These are phyloP conservation scores for Sparus aurata DNA, from an alignment of 2,797 vertebrate genomes.

Conservation along the genomic window DNA sequence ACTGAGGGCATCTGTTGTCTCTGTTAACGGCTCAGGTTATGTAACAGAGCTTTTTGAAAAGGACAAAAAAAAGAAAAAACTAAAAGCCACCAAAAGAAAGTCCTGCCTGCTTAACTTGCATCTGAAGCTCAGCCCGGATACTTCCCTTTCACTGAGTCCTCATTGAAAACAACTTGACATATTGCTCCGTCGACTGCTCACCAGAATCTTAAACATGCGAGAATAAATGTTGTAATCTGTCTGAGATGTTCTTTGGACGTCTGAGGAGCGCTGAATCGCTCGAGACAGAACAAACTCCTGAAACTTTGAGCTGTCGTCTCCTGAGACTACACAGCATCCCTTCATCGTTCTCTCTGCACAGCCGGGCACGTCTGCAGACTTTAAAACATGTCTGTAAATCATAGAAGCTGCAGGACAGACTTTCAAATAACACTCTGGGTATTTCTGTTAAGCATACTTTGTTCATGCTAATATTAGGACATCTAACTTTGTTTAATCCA, in stretches of 20 bases:
- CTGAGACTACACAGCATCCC: conserved; percentile 32
- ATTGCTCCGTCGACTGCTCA: conserved; percentile 33
- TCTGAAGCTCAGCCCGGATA: conserved; percentile 62
- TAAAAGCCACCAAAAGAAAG: conserved; percentile 59
- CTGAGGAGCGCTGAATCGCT: conserved; percentile 28
- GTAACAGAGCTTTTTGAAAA: conserved; percentile 72
- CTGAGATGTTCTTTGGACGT: conserved; percentile 36
- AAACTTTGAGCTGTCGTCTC: conserved; percentile 20
- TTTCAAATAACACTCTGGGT: conserved; percentile 8
- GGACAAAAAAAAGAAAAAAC: conserved; percentile 18
- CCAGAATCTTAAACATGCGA: conserved; percentile 58
- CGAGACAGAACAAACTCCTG: conserved; percentile 32
- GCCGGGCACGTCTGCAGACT: background rate
- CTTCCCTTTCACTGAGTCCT: conserved; percentile 65
- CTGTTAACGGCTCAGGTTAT: conserved; percentile 71
- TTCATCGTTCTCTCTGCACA: conserved; percentile 35
- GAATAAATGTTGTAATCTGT: conserved; percentile 46
- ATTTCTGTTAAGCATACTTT: conserved; percentile 33
- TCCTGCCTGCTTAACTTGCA: conserved; percentile 60
- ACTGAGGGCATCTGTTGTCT: conserved; percentile 65
- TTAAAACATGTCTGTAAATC: conserved; percentile 18
- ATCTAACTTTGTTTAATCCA: conserved; percentile 50
- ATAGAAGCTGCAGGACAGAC: background rate
- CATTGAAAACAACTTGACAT: conserved; percentile 44
- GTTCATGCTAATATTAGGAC: conserved; percentile 38